Conservation (phyloP, 1,140 invertebrate genomes). For the Contarinia nasturtii region DNA sequence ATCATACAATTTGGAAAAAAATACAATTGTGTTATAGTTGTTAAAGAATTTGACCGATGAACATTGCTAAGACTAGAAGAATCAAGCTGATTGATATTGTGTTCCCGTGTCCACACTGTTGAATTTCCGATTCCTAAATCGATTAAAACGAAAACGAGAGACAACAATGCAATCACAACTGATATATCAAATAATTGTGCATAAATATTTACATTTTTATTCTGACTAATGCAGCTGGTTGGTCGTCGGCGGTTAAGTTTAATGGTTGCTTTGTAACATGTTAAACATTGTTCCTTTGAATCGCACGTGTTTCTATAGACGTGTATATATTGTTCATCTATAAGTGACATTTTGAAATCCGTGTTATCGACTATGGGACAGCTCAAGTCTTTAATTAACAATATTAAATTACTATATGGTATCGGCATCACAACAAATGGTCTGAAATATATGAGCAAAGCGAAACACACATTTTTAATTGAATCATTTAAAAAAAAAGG, state of each 20-base stretch:
- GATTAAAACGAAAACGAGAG: background rate
- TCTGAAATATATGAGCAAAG: slow-evolving; percentile 25
- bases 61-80: background rate
- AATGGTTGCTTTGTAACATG: slow-evolving; percentile 38
- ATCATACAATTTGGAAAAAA: no score
- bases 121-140: background rate
- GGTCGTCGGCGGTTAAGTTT: slow-evolving; percentile 39
- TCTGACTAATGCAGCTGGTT: slow-evolving; percentile 42
- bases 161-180: no score
- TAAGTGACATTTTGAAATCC: slow-evolving; percentile 35
- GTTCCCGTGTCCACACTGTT: background rate
- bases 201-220: slow-evolving; percentile 47
- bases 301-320: background rate
- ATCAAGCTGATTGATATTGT: background rate
- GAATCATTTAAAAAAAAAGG: background rate
- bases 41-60: slow-evolving; percentile 4
- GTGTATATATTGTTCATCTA: slow-evolving; percentile 31
- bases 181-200: no score
- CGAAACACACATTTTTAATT: slow-evolving; percentile 1
- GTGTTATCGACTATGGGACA: slow-evolving; percentile 28
- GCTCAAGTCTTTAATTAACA: slow-evolving; percentile 56
- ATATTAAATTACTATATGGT: slow-evolving; percentile 61
- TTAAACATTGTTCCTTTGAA: slow-evolving; percentile 33
- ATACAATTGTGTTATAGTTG: no score
- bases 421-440: slow-evolving; percentile 69